Evolutionary conservation across 2,113 vertebrate genomes (phyloP).

Genomic region (Oreochromis spilurus): DNA sequence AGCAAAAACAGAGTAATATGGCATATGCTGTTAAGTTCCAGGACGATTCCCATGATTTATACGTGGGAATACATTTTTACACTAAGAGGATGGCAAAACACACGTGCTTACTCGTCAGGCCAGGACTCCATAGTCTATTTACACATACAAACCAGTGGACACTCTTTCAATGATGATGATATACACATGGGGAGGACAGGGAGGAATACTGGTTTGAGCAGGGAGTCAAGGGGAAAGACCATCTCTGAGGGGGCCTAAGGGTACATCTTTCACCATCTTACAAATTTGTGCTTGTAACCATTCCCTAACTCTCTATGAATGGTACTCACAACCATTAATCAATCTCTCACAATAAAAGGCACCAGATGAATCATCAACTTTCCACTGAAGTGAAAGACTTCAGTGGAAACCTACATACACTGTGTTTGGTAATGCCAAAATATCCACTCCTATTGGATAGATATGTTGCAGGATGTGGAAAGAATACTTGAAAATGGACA

Average conservation of each 20-base stretch:
- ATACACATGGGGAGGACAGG: neutral
- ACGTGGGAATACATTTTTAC: neutral
- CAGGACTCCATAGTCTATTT: fast-evolving
- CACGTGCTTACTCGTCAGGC: fast-evolving
- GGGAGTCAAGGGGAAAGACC: neutral
- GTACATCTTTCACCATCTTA: neutral
- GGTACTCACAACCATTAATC: neutral
- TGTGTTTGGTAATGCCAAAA: neutral
- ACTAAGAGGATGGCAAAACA: neutral
- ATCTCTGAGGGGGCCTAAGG: neutral
- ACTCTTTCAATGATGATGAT: fast-evolving
- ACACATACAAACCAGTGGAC: neutral
- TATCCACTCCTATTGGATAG: neutral
- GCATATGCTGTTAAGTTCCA: neutral
- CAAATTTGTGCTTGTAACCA: neutral
- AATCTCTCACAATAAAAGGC: neutral
- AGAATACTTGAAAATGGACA: neutral
- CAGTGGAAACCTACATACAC: neutral
- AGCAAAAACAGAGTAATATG: neutral
- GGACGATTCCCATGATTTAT: neutral
- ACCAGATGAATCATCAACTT: neutral
- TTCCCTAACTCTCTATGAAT: neutral
- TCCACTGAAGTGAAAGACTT: neutral
- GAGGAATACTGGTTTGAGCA: neutral
- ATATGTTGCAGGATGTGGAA: neutral